A percentile compares a stretch with the other conserved stretches of the same genome.
Conservation (phyloP, 2,113 vertebrate species). For the Carollia perspicillata region DNA sequence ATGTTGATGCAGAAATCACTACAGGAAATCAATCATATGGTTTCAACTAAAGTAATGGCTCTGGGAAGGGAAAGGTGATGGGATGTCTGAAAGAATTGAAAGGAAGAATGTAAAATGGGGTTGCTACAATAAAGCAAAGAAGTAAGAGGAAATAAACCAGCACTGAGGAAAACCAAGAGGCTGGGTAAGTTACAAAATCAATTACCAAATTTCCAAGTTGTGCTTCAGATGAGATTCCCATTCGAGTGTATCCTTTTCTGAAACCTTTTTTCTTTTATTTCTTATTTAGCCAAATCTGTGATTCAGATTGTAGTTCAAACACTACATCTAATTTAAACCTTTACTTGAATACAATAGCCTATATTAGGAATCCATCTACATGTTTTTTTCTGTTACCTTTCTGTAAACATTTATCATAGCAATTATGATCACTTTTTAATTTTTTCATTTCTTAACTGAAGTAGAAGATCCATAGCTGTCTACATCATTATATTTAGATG, state of each 20-base stretch:
- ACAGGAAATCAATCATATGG: neutral
- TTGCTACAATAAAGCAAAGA: neutral
- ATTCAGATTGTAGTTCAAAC: neutral
- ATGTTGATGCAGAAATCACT: neutral
- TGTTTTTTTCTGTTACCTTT: neutral
- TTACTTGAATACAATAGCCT: neutral
- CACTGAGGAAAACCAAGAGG: neutral
- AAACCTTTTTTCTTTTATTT: neutral
- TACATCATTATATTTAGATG: neutral
- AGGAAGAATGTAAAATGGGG: neutral
- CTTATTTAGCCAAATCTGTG: neutral
- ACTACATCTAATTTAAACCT: neutral
- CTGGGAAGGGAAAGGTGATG: neutral
- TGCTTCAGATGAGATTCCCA: accelerated
- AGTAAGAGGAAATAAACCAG: neutral
- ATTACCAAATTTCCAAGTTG: neutral
- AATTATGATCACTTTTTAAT: neutral
- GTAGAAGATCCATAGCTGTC: neutral
- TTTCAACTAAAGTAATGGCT: neutral
- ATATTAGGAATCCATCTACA: neutral
- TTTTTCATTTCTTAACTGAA: neutral
- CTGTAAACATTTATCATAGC: neutral
- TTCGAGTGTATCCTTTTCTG: neutral
- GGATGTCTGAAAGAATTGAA: neutral
- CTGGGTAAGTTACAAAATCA: neutral